Evolutionary conservation across 2,888 invertebrate species (phyloP).

Genomic region (Pandemis corylana): DNA sequence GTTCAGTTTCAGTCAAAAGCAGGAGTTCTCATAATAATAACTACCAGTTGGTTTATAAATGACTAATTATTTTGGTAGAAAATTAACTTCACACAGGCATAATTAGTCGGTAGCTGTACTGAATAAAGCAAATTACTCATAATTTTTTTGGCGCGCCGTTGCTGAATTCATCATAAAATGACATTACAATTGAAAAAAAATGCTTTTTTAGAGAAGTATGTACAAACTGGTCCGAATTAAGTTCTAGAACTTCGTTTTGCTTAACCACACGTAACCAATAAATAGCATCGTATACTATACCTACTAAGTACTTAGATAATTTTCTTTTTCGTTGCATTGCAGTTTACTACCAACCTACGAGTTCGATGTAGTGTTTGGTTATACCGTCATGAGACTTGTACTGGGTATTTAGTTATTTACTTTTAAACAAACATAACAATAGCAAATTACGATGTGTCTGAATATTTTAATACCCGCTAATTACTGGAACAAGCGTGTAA

Average conservation of each 20-base stretch:
- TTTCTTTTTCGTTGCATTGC: too few species aligned
- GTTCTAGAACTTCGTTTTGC: too few species aligned
- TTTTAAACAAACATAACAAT: neutral
- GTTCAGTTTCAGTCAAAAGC: neutral
- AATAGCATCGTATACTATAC: too few species aligned
- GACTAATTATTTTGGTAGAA: neutral
- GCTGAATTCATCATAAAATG: too few species aligned
- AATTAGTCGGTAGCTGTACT: neutral
- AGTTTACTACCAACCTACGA: too few species aligned
- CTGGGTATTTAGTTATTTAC: neutral
- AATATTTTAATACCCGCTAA: constrained; percentile 58
- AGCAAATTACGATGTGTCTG: constrained; percentile 42
- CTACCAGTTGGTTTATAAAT: neutral
- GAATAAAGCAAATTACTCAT: neutral
- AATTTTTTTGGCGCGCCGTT: neutral
- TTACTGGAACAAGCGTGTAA: constrained; percentile 54
- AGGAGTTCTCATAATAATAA: neutral
- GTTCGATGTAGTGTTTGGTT: too few species aligned
- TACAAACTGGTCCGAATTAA: too few species aligned
- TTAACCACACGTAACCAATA: too few species aligned
- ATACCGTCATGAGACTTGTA: neutral
- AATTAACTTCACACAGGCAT: neutral
- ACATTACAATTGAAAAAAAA: too few species aligned
- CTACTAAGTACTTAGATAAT: too few species aligned
- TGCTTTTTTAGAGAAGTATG: too few species aligned